A percentile compares a stretch with the other conserved stretches of the same genome.
These are phyloP conservation scores for Lasioglossum pauxillum DNA, from an alignment of 2,888 invertebrate species.

Conservation along the genomic window DNA sequence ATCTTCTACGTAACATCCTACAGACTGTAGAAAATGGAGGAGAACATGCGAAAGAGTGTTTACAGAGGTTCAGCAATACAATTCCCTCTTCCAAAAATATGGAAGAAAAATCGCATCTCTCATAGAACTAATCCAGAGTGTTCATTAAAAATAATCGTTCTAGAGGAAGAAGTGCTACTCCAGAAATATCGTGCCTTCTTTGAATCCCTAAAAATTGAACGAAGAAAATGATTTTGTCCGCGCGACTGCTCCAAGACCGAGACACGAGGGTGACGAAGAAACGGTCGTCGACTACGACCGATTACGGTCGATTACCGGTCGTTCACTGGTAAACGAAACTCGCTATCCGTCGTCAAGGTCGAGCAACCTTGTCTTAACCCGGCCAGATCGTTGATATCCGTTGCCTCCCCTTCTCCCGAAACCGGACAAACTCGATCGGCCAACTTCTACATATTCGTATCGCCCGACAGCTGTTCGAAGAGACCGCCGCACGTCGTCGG, in stretches of 20 bases:
- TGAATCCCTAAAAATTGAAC: not conserved
- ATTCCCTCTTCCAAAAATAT: too few relatives aligned
- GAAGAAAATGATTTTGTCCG: not conserved
- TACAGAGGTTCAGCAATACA: too few relatives aligned
- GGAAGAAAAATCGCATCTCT: too few relatives aligned
- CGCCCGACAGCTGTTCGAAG: not conserved
- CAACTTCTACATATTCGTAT: not conserved
- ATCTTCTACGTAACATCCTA: too few relatives aligned
- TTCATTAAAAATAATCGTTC: too few relatives aligned
- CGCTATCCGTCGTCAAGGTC: conserved; percentile 21
- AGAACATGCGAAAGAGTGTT: too few relatives aligned
- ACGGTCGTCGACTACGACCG: not conserved
- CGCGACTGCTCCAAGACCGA: not conserved
- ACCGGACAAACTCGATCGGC: not conserved
- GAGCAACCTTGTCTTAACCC: conserved; percentile 21
- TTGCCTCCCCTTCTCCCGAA: conserved; percentile 14
- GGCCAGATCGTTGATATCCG: conserved; percentile 54
- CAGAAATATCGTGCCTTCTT: not conserved
- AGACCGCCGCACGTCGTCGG: not conserved
- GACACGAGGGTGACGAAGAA: not conserved
- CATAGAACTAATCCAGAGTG: too few relatives aligned
- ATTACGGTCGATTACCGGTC: conserved; percentile 35
- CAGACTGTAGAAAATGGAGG: too few relatives aligned
- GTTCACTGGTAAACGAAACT: conserved; percentile 18
- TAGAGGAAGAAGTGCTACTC: not conserved